Conservation (phyloP, 2,888 invertebrate species). For the Halictus ligatus region DNA sequence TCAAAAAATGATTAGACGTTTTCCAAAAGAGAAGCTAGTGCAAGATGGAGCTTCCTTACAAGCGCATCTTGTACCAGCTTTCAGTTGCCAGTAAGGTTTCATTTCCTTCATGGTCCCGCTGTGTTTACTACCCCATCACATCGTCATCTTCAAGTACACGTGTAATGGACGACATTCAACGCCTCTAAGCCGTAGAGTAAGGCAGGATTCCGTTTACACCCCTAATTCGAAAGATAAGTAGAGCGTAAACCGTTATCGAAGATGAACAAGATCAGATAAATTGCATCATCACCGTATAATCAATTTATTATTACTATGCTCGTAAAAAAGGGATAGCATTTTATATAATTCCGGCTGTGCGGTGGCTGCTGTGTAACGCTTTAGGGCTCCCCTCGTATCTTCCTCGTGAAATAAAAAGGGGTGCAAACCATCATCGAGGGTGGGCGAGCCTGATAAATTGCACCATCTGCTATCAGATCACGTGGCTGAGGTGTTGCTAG, state of each 20-base stretch:
- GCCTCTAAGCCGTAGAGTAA: neutral
- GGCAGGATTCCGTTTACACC: neutral
- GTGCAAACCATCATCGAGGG: slow-evolving; percentile 5
- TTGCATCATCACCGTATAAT: neutral
- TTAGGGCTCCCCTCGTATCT: neutral
- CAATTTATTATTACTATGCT: neutral
- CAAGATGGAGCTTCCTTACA: neutral
- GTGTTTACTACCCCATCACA: neutral
- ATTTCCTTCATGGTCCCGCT: neutral
- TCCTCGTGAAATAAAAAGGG: slow-evolving; percentile 5
- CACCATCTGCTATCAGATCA: neutral
- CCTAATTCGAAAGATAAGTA: neutral
- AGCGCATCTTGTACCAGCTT: neutral
- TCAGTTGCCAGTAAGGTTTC: slow-evolving; percentile 2
- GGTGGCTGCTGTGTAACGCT: neutral
- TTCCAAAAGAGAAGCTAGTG: neutral
- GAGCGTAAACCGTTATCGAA: neutral
- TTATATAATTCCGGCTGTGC: neutral
- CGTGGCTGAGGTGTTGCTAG: neutral
- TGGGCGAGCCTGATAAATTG: slow-evolving; percentile 8
- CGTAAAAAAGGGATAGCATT: slow-evolving; percentile 5
- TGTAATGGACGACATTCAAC: neutral
- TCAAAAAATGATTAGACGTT: neutral
- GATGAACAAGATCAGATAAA: neutral
- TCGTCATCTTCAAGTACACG: slow-evolving; percentile 5